Conservation (phyloP, 2,888 invertebrate genomes). For the Epiblema foenella region DNA sequence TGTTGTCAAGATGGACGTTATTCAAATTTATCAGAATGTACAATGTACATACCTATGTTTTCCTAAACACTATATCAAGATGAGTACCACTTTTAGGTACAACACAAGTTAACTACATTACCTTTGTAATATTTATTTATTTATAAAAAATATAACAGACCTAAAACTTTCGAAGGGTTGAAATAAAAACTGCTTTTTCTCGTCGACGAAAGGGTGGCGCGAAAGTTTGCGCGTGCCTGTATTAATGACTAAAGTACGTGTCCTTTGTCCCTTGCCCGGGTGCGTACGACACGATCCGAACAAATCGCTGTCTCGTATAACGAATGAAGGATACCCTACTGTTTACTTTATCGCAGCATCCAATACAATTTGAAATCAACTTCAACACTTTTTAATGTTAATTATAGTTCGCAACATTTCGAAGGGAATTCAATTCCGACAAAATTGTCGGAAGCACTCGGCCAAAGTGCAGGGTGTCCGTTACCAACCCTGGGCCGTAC, state of each 20-base stretch:
- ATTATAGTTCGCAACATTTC: not conserved
- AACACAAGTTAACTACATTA: not conserved
- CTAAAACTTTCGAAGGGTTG: slow-evolving; percentile 15
- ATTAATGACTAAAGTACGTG: slow-evolving; percentile 69
- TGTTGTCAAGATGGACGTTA: too few species aligned
- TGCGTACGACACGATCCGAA: slow-evolving; percentile 57
- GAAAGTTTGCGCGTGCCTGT: slow-evolving; percentile 60
- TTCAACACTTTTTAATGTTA: not conserved
- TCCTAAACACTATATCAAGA: not conserved
- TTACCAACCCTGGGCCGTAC: slow-evolving; percentile 13
- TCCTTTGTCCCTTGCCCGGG: slow-evolving; percentile 35
- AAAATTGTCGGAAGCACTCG: slow-evolving; percentile 27
- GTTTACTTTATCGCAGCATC: slow-evolving; percentile 49
- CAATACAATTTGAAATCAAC: slow-evolving; percentile 4
- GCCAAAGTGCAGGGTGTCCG: slow-evolving; percentile 38
- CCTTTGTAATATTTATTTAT: not conserved
- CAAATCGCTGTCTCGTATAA: slow-evolving; percentile 71
- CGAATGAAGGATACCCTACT: slow-evolving; percentile 62
- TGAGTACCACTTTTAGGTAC: not conserved
- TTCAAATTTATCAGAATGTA: too few species aligned
- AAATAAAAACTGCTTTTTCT: slow-evolving; percentile 31
- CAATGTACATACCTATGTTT: too few species aligned
- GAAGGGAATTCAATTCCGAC: slow-evolving; percentile 25
- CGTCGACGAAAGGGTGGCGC: slow-evolving; percentile 51
- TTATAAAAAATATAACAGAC: not conserved